A percentile compares a stretch with the other conserved stretches of the same genome.
Evolutionary conservation across 2,797 vertebrate species (phyloP).

Genomic region (Cuniculus paca): DNA sequence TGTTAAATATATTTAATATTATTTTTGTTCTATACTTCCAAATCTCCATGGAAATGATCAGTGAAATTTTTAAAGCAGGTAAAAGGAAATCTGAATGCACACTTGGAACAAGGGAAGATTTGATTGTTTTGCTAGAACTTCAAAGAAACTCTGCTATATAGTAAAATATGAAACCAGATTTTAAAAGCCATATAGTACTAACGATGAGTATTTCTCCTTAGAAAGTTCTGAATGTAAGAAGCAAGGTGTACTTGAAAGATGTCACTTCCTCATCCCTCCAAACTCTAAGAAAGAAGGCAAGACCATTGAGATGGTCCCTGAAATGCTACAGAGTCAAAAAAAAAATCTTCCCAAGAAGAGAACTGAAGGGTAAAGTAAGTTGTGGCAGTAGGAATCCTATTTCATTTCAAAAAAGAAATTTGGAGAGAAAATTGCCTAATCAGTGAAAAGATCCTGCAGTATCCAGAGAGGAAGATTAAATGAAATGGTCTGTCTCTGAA

Average conservation of each 20-base stretch:
- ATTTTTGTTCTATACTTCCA: background rate
- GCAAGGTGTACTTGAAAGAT: background rate
- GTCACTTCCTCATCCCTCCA: background rate
- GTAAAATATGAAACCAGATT: background rate
- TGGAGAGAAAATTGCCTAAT: background rate
- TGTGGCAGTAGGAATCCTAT: background rate
- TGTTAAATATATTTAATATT: background rate
- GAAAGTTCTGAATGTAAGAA: background rate
- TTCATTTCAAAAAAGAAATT: background rate
- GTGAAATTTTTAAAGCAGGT: background rate
- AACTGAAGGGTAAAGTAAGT: background rate
- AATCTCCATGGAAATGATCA: background rate
- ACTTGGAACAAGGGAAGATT: background rate
- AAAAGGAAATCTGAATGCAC: background rate
- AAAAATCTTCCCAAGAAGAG: background rate
- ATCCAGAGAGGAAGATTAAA: background rate
- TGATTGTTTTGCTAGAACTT: background rate
- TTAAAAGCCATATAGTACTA: background rate
- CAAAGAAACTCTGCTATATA: background rate
- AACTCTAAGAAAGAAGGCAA: background rate
- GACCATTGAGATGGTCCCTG: background rate
- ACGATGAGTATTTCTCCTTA: background rate
- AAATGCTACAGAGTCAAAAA: background rate
- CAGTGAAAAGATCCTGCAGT: background rate
- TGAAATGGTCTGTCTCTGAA: background rate